Evolutionary conservation across 2,113 vertebrate genomes (phyloP).

Genomic region (Rhombomys opimus): DNA sequence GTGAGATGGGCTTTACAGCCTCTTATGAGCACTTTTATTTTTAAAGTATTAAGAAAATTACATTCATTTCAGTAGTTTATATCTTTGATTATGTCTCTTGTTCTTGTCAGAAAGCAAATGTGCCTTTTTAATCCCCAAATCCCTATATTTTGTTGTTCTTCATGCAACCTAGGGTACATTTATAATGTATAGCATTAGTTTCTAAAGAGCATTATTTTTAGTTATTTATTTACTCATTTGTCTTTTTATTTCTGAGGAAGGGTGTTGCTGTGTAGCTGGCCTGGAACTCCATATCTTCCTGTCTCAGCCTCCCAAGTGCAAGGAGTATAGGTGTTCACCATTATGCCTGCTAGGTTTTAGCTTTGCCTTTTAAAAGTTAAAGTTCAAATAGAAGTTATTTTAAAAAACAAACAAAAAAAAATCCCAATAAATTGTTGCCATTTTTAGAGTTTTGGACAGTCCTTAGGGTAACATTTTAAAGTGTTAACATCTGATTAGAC

Average conservation of each 20-base stretch:
- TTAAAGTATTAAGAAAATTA: not conserved
- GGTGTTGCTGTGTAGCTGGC: not conserved
- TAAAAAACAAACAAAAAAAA: not conserved
- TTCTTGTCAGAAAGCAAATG: not conserved
- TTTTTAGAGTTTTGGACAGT: not conserved
- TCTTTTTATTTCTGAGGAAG: not conserved
- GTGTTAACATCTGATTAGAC: not conserved
- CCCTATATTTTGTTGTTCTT: not conserved
- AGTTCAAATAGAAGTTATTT: not conserved
- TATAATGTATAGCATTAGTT: not conserved
- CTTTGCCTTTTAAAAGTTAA: not conserved
- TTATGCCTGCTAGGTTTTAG: not conserved
- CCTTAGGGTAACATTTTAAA: not conserved
- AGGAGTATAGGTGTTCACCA: not conserved
- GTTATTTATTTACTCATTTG: not conserved
- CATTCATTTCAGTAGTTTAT: not conserved
- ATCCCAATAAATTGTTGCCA: not conserved
- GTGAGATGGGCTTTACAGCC: not conserved
- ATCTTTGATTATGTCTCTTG: conserved; percentile 9
- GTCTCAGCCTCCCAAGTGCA: not conserved
- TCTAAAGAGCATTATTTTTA: not conserved
- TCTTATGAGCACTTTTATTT: not conserved
- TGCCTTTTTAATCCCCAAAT: not conserved
- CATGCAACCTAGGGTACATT: not conserved
- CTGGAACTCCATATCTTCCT: not conserved